Percentiles rank a stretch among this genome's conserved stretches.
Conservation (phyloP, 2,888 invertebrate species). For the Phyllotreta cruciferae region DNA sequence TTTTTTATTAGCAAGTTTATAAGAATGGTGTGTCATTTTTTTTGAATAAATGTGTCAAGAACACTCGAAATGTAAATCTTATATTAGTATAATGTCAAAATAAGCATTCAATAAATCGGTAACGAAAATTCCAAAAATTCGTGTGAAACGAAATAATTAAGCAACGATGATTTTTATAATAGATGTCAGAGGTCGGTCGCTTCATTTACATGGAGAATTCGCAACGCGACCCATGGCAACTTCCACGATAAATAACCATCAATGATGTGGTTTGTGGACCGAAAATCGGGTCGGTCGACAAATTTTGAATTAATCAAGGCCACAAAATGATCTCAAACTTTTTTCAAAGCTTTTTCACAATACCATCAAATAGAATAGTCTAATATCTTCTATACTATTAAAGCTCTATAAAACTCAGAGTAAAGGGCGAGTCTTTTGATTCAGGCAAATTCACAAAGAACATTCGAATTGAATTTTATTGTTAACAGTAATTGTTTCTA, state of each 20-base stretch:
- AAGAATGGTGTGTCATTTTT: neutral
- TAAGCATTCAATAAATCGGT: slow-evolving; percentile 1
- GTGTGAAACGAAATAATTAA: neutral
- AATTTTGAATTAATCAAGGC: neutral
- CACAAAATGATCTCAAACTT: neutral
- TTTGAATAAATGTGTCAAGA: neutral
- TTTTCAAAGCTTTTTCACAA: slow-evolving; percentile 2
- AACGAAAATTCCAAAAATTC: slow-evolving; percentile 9
- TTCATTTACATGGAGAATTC: slow-evolving; percentile 8
- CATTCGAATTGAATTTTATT: too few species aligned
- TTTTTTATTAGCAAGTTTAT: slow-evolving; percentile 10
- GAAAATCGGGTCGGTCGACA: too few species aligned
- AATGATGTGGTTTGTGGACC: too few species aligned
- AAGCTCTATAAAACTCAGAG: too few species aligned
- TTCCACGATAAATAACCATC: too few species aligned
- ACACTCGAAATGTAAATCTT: neutral
- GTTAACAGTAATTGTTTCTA: slow-evolving; percentile 1
- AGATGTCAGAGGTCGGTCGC: slow-evolving; percentile 9
- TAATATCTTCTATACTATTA: too few species aligned
- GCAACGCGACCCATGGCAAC: neutral
- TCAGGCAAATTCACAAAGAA: too few species aligned
- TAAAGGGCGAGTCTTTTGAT: too few species aligned
- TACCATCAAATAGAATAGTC: too few species aligned
- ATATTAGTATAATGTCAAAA: neutral
- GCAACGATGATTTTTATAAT: slow-evolving; percentile 5